Conservation (phyloP, 2,113 vertebrate species). For the Lipophrys pholis region DNA sequence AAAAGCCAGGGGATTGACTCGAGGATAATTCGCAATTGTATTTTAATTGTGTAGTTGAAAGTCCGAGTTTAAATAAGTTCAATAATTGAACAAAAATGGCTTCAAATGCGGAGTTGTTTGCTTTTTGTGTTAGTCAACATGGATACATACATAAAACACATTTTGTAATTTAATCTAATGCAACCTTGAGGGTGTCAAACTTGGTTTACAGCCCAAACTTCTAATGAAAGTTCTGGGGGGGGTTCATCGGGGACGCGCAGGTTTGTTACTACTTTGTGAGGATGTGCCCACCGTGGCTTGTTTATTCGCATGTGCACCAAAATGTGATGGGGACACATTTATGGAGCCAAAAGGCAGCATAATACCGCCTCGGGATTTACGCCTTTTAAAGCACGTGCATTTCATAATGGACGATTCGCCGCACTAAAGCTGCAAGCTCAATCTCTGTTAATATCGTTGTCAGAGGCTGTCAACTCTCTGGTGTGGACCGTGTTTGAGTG, state of each 20-base stretch:
- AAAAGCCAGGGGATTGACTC: conserved; percentile 1
- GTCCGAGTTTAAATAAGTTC: not conserved
- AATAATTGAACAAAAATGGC: not conserved
- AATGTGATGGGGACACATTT: conserved; percentile 42
- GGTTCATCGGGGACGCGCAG: conserved; percentile 19
- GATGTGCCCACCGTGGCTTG: conserved; percentile 8
- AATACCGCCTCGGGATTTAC: conserved; percentile 22
- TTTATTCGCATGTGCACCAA: conserved; percentile 2
- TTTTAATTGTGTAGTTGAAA: conserved; percentile 1
- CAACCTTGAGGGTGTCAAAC: conserved; percentile 32
- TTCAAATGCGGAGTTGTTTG: not conserved
- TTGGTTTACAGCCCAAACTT: conserved; percentile 11
- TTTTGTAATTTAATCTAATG: conserved; percentile 37
- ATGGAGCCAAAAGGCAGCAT: conserved; percentile 12
- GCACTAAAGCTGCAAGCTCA: not conserved
- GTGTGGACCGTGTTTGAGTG: too few relatives aligned
- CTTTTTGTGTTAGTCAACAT: conserved; percentile 4
- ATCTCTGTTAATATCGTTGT: not conserved
- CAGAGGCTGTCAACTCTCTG: too few relatives aligned
- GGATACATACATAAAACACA: not conserved
- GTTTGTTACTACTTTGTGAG: not conserved
- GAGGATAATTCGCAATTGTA: not conserved
- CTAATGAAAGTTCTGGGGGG: conserved; percentile 6
- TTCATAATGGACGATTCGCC: conserved; percentile 28
- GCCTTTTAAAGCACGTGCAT: conserved; percentile 19